Conservation (phyloP, 1,140 invertebrate genomes). For the Pseudomyrmex dendroicus region DNA sequence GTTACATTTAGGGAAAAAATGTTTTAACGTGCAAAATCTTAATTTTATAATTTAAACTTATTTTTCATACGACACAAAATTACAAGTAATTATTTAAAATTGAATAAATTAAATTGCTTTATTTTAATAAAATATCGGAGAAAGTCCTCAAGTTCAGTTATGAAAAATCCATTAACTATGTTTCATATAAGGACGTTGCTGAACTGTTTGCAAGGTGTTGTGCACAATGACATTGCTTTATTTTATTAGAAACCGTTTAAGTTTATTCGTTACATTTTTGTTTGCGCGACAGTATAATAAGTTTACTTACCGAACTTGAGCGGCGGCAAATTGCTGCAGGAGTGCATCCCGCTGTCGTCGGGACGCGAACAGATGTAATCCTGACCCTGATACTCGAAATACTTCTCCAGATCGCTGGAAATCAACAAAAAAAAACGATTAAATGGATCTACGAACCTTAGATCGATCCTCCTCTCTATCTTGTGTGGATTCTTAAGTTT, state of each 20-base stretch:
- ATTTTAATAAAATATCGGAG: too few relatives aligned
- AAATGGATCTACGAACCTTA: slow-evolving; percentile 40
- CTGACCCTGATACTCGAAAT: slow-evolving; percentile 94
- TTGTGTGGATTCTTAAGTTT: slow-evolving; percentile 59
- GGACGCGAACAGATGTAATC: slow-evolving; percentile 99
- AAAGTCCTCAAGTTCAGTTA: too few relatives aligned
- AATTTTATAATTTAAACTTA: neutral
- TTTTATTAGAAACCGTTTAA: too few relatives aligned
- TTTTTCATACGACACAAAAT: too few relatives aligned
- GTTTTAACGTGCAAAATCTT: neutral
- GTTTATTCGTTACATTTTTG: neutral
- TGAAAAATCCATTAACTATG: too few relatives aligned
- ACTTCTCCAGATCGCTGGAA: slow-evolving; percentile 89
- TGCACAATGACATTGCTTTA: too few relatives aligned
- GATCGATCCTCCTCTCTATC: neutral
- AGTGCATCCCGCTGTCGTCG: slow-evolving; percentile 98
- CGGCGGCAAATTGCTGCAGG: slow-evolving; percentile 94
- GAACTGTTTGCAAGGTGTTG: too few relatives aligned
- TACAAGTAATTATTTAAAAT: slow-evolving; percentile 15
- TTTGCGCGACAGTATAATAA: neutral
- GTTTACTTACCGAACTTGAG: slow-evolving; percentile 84
- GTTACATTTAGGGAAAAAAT: neutral
- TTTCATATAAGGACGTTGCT: too few relatives aligned
- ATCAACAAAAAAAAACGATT: slow-evolving; percentile 58
- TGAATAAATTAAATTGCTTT: neutral